These are phyloP conservation scores for Aphaenogaster floridana DNA, from an alignment of 1,140 invertebrate genomes.

Conservation along the genomic window DNA sequence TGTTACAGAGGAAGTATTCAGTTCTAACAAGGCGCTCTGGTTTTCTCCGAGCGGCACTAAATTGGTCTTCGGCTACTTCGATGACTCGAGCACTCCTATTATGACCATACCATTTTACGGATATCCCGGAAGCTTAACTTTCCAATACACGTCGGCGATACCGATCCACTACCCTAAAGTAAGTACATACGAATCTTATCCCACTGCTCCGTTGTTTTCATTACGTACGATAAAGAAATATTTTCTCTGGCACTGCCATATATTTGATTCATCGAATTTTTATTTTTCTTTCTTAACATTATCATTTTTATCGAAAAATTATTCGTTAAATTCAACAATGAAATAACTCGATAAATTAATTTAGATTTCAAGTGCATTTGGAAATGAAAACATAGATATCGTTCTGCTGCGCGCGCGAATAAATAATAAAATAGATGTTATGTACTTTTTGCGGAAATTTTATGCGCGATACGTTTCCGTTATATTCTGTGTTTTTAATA, in stretches of 20 bases:
- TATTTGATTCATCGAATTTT: slow-evolving; percentile 8
- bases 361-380: not conserved
- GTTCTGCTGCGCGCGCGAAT: not conserved
- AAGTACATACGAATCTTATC: slow-evolving; percentile 67
- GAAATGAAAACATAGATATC: not conserved
- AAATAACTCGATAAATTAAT: not conserved
- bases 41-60: slow-evolving; percentile 94
- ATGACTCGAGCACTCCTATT: slow-evolving; percentile 90
- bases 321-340: not conserved
- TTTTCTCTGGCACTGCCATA: not conserved
- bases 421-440: not conserved
- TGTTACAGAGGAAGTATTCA: slow-evolving; percentile 95
- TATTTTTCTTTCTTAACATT: not conserved
- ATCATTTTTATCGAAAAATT: not conserved
- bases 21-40: slow-evolving; percentile 95
- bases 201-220: not conserved
- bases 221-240: not conserved
- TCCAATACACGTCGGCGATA: slow-evolving; percentile 89
- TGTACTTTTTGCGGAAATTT: not conserved
- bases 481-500: slow-evolving; percentile 5
- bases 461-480: not conserved
- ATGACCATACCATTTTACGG: slow-evolving; percentile 90
- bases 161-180: slow-evolving; percentile 95
- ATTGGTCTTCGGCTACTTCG: slow-evolving; percentile 94
- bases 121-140: slow-evolving; percentile 87